These are phyloP conservation scores for Staurois parvus DNA, from an alignment of 2,797 vertebrate genomes.

Conservation along the genomic window DNA sequence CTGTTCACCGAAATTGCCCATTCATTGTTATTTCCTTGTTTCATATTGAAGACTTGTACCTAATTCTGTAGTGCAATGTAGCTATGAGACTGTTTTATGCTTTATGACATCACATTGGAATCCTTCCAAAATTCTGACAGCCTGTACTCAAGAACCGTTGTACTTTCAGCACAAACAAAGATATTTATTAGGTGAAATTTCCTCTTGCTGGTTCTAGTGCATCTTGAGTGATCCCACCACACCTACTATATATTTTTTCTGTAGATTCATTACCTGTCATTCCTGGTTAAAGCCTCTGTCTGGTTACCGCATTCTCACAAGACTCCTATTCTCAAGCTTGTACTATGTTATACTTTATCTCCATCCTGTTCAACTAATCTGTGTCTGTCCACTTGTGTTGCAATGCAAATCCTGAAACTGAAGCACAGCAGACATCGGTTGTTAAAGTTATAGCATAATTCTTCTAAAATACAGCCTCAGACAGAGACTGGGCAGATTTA, in stretches of 20 bases:
- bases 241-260: neutral
- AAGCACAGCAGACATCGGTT: too few species aligned
- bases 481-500: neutral
- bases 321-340: neutral
- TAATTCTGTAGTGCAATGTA: neutral
- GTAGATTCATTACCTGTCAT: constrained; percentile 6
- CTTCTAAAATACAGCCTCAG: neutral
- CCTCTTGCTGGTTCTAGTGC: neutral
- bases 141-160: neutral
- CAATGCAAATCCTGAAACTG: neutral
- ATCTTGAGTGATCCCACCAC: neutral
- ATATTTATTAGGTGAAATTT: neutral
- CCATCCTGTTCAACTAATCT: neutral
- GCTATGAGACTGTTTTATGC: neutral
- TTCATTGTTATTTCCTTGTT: constrained; percentile 14
- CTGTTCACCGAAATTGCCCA: neutral
- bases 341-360: neutral
- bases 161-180: neutral
- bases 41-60: neutral
- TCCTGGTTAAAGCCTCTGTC: constrained; percentile 11
- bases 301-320: neutral
- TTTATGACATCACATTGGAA: neutral
- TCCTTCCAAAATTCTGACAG: neutral
- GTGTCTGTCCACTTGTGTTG: neutral
- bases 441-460: neutral